Evolutionary conservation across 2,797 vertebrate species (phyloP), one percentile per base, ranked within the genome.

Genomic region (Darevskia nairensis): DNA sequence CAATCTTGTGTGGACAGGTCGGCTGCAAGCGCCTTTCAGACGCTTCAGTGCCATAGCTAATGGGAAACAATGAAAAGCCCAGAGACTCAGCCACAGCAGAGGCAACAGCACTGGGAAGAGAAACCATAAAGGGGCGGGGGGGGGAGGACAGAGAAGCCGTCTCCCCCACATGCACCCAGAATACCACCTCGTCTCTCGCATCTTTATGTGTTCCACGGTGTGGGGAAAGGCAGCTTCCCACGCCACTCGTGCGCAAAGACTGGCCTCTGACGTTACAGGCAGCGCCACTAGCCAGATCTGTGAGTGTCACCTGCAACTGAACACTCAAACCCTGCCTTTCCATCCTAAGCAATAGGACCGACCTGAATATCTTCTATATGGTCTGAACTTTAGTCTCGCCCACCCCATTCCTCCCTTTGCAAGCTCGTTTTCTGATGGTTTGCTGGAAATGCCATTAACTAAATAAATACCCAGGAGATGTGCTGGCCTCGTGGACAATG

Each of bases 21-120:
- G 39, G 69, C 86, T 32, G 55, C 69, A 81, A 87, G 86, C 11
- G 29, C 29, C 44, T 78, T 78, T 84, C 82, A 80, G 5, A 71
- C 8, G 5, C 46, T 61, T 79, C 74, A 41, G 44, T 8, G 27
- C 87, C 46, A n/a, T 72, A 72, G 84, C 50, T 15, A 64, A 88
- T 61, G 87, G 27, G 8, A 35, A 55, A 84, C 75, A 84, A 72
- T 4, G 50, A 41, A 72, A 41, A 64, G 80, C 82, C 50, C 50
- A 6, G 81, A 2, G 25, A 72, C 46, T 46, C 27, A 41, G 66
- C 44, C 25, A 27, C 32, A n/a, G 21, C 6, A 41, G 15, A 19
- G 5, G 46, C 64, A 17, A n/a, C 6, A 6, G 64, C 46, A 79
- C 27, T 15, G 25, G 44, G 32, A 41, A 78, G 46, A 71, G 32